A percentile compares a stretch with the other conserved stretches of the same genome.
phyloP scores from a whole-genome alignment of 2,888 invertebrate species.

The Mycalesis mineus region DNA sequence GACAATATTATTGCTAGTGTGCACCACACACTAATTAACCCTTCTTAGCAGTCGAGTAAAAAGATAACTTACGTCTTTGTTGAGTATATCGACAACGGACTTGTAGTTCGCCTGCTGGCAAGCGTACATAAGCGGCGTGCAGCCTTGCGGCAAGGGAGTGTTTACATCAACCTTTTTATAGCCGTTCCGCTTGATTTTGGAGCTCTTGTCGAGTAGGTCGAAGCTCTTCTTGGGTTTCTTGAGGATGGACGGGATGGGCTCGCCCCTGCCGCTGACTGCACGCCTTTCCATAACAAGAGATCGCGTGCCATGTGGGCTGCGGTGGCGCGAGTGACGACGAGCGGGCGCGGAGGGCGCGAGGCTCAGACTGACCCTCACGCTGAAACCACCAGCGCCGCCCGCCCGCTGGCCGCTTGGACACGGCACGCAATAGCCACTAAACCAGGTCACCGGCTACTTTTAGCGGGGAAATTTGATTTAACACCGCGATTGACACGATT shows the following conservation, averaged over 20 bases:
- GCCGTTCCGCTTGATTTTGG: conserved; percentile 62
- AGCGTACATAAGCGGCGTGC: conserved; percentile 93
- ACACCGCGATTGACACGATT: conserved; percentile 11
- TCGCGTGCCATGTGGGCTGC: conserved; percentile 45
- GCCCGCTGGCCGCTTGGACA: conserved; percentile 60
- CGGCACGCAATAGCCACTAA: conserved; percentile 54
- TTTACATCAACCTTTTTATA: conserved; percentile 59
- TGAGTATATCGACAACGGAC: conserved; percentile 85
- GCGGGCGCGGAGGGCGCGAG: conserved; percentile 72
- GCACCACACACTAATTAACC: too few species aligned
- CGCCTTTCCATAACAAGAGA: conserved; percentile 69
- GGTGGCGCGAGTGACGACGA: conserved; percentile 49
- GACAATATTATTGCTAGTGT: too few species aligned
- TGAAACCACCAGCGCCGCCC: conserved; percentile 31
- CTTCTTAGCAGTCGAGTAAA: neutral
- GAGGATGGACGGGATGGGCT: conserved; percentile 70
- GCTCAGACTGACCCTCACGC: conserved; percentile 57
- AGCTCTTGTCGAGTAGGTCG: conserved; percentile 66
- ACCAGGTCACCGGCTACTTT: conserved; percentile 62
- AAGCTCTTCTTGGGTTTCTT: conserved; percentile 64
- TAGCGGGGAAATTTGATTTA: conserved; percentile 27
- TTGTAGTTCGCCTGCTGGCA: conserved; percentile 92
- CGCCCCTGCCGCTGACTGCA: conserved; percentile 59
- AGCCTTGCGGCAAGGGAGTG: conserved; percentile 80
- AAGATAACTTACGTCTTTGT: conserved; percentile 82